Conservation (phyloP, 1,140 invertebrate genomes). For the Oryzaephilus surinamensis region DNA sequence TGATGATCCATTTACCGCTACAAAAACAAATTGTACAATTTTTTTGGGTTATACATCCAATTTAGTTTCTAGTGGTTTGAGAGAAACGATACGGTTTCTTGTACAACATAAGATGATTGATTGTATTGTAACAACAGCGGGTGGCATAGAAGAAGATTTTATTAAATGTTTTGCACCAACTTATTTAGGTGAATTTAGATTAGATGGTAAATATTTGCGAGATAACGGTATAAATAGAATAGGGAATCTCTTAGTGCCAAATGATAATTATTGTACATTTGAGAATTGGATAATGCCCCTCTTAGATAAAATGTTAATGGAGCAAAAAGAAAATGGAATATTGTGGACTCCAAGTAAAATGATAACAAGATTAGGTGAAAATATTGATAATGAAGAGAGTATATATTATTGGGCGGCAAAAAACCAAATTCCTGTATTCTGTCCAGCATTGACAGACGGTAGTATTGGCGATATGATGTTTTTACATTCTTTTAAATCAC, state of each 20-base stretch:
- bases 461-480: slow-evolving; percentile 99
- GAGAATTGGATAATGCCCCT: slow-evolving; percentile 97
- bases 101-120: slow-evolving; percentile 89
- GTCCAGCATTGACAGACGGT: slow-evolving; percentile 96
- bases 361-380: slow-evolving; percentile 71
- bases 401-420: slow-evolving; percentile 97
- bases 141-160: slow-evolving; percentile 97
- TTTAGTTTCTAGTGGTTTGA: slow-evolving; percentile 87
- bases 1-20: slow-evolving; percentile 68
- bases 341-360: slow-evolving; percentile 93
- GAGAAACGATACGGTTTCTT: slow-evolving; percentile 84
- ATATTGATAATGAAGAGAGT: slow-evolving; percentile 84
- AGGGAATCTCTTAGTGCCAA: slow-evolving; percentile 95
- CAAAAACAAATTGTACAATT: slow-evolving; percentile 81
- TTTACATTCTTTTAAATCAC: slow-evolving; percentile 90
- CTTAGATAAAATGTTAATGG: slow-evolving; percentile 80
- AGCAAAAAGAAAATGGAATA: slow-evolving; percentile 66
- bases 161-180: slow-evolving; percentile 97
- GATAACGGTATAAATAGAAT: slow-evolving; percentile 92
- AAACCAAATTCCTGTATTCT: slow-evolving; percentile 97
- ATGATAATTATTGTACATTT: slow-evolving; percentile 97
- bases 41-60: slow-evolving; percentile 98
- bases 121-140: slow-evolving; percentile 94
- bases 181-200: slow-evolving; percentile 81
- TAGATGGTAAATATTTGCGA: slow-evolving; percentile 67